phyloP scores from a whole-genome alignment of 2,888 invertebrate genomes.

The Penaeus monodon region DNA sequence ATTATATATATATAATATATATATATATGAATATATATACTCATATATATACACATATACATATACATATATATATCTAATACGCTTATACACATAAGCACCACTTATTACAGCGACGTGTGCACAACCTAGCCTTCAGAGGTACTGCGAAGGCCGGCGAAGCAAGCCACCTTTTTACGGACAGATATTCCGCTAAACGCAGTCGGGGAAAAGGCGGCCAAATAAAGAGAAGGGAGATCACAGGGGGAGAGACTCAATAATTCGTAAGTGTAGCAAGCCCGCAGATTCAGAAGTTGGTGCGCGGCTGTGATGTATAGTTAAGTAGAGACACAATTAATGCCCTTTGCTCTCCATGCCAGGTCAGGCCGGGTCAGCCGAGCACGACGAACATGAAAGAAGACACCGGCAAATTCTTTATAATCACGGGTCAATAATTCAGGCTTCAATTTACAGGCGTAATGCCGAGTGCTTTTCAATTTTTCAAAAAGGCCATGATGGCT shows the following conservation, averaged over 20 bases:
- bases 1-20: no score
- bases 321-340: conserved; percentile 39
- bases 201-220: no score
- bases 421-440: conserved; percentile 12
- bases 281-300: not conserved
- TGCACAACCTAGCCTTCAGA: no score
- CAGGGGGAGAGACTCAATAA: not conserved
- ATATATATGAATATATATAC: no score
- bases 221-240: no score
- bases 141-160: no score
- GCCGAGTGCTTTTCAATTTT: conserved; percentile 3
- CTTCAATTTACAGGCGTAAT: conserved; percentile 25
- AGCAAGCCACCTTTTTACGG: no score
- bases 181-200: no score
- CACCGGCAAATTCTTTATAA: conserved; percentile 32
- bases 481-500: not conserved
- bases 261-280: not conserved
- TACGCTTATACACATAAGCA: no score
- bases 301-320: conserved; percentile 36
- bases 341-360: conserved; percentile 15
- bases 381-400: conserved; percentile 26
- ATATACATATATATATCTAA: no score
- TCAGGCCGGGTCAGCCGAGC: conserved; percentile 29
- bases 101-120: no score
- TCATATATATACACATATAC: no score